Evolutionary conservation across 2,113 vertebrate genomes (phyloP), one percentile per base, ranked within the genome.

Genomic region (Cervus canadensis): DNA sequence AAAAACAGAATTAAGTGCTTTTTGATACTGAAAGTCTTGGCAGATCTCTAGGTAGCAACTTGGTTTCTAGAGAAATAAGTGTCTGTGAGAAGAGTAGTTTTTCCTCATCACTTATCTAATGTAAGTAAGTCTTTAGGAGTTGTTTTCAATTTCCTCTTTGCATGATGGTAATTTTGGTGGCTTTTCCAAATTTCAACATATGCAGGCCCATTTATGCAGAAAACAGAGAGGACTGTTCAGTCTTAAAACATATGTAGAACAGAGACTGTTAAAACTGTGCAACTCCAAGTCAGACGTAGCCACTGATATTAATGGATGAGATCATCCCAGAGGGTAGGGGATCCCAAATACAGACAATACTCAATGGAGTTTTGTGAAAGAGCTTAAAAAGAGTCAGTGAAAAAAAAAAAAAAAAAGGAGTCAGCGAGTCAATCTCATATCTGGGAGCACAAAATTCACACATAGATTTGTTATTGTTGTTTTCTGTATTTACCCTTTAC

Each of bases 1-100:
- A 48, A 33, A 25, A 85, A 21, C 0, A 10, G 57, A 95, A 87
- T 82, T 56, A 97, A 96, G 54, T 88, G n/a, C 16, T 96, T 82
- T 96, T 95, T 97, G 62, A 92, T 56, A 83, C 36, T 64, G 23
- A 83, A 94, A 76, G 71, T 16, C 33, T 1, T 62, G 56, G 90
- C 28, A 97, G 94, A 74, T 89, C 43, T 97, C 96, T 86, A 92
- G 56, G 45, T 82, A 98, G 93, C 98, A 96, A 93, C 36, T 40
- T 97, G 92, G 89, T 97, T 97, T 98, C 88, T 79, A 89, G 84
- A 97, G 60, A 97, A 92, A 93, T 0, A 7, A 50, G 3, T 9
- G 91, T 79, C 92, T 81, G 50, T 88, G 26, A 98, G 62, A 54
- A 71, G 48, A 40, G 17, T 64, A 87, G 87, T 30, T 15, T 93